A percentile compares a stretch with the other conserved stretches of the same genome.
phyloP scores from a whole-genome alignment of 2,888 invertebrate species.

The Drosophila phalerata region DNA sequence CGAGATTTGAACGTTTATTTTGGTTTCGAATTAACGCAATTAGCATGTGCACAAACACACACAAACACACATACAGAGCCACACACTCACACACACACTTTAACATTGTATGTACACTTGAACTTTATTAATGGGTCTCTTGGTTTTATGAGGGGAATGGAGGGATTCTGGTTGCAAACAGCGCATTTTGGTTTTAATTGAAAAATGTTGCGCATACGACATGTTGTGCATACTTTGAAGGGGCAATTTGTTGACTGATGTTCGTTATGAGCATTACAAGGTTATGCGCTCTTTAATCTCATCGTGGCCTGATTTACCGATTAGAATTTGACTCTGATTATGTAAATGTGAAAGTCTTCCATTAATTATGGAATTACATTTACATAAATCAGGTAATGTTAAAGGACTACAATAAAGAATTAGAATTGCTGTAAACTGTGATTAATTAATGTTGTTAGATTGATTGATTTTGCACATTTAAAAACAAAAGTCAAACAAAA shows the following conservation, averaged over 20 bases:
- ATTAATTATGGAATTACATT: conserved; percentile 15
- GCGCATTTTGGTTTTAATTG: conserved; percentile 68
- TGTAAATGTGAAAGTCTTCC: conserved; percentile 45
- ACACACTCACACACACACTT: neutral
- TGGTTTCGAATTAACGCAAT: conserved; percentile 74
- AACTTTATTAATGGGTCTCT: conserved; percentile 47
- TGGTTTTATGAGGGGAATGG: neutral
- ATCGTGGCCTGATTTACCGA: conserved; percentile 37
- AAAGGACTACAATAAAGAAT: neutral
- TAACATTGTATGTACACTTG: conserved; percentile 2
- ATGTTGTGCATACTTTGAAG: conserved; percentile 55
- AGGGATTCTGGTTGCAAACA: conserved; percentile 50
- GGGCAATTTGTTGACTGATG: conserved; percentile 49
- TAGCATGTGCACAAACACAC: conserved; percentile 54
- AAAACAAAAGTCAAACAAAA: no score
- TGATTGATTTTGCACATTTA: no score
- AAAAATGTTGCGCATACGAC: conserved; percentile 70
- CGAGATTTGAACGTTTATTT: conserved; percentile 48
- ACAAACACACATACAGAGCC: conserved; percentile 1
- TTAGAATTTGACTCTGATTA: conserved; percentile 45
- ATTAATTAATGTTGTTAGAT: neutral
- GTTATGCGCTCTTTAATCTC: conserved; percentile 43
- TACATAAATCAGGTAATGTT: conserved; percentile 11
- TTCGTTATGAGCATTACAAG: conserved; percentile 48
- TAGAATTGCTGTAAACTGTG: neutral